These are phyloP conservation scores for Pristionchus entomophagus DNA, from an alignment of 2,888 invertebrate genomes.

Conservation along the genomic window DNA sequence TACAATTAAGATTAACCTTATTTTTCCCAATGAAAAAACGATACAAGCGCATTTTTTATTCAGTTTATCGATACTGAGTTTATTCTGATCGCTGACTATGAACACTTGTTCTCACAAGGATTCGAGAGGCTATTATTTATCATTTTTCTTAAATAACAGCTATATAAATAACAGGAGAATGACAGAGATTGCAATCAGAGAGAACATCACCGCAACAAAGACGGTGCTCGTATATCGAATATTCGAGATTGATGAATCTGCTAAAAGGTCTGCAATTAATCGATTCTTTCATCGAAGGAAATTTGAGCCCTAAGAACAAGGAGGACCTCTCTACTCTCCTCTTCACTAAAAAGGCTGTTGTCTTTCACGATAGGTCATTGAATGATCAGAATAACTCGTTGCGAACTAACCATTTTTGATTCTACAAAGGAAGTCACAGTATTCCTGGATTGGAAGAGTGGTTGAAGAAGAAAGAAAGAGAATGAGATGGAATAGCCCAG, in stretches of 20 bases:
- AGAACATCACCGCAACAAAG: neutral
- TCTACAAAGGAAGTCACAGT: slow-evolving; percentile 28
- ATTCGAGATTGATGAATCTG: slow-evolving; percentile 37
- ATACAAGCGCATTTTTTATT: too few species aligned
- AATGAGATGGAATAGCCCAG: slow-evolving; percentile 22
- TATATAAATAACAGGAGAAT: slow-evolving; percentile 12
- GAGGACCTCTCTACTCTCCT: slow-evolving; percentile 19
- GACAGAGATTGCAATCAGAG: slow-evolving; percentile 26
- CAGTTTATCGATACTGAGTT: slow-evolving; percentile 30
- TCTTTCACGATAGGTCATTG: slow-evolving; percentile 42
- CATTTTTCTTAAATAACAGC: neutral
- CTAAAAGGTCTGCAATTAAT: neutral
- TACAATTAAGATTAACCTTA: neutral
- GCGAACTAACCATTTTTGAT: too few species aligned
- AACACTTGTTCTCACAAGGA: slow-evolving; percentile 45
- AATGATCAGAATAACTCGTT: neutral
- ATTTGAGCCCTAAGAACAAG: slow-evolving; percentile 35
- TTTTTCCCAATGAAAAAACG: too few species aligned
- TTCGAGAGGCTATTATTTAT: slow-evolving; percentile 5
- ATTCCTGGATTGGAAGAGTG: slow-evolving; percentile 24
- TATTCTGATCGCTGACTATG: slow-evolving; percentile 45
- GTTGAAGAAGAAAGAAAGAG: slow-evolving; percentile 17
- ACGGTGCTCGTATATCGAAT: slow-evolving; percentile 40
- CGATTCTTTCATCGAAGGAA: neutral
- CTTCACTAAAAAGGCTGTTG: slow-evolving; percentile 26